These are phyloP conservation scores for Creontiades dilutus DNA, from an alignment of 2,888 invertebrate genomes.

Conservation along the genomic window DNA sequence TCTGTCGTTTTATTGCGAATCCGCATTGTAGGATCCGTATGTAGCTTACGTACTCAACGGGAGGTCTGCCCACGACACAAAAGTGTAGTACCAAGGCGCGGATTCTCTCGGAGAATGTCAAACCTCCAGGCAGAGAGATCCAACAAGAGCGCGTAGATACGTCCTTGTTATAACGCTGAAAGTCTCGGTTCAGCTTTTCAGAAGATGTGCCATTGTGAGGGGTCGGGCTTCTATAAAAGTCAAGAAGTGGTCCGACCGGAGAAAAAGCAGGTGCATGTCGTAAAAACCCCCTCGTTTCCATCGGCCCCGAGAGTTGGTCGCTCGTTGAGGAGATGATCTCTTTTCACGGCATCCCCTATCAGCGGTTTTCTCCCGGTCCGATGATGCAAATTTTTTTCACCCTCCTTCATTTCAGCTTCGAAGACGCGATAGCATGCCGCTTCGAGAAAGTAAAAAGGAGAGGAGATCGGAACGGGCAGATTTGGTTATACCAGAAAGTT, in stretches of 20 bases:
- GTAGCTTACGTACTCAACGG: too few relatives aligned
- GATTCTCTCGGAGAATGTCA: too few relatives aligned
- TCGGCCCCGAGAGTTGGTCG: conserved; percentile 18
- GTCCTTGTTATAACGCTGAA: too few relatives aligned
- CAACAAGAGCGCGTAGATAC: too few relatives aligned
- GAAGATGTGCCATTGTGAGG: background rate
- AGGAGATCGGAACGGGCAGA: background rate
- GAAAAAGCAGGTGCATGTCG: conserved; percentile 3
- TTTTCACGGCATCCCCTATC: background rate
- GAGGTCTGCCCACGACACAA: too few relatives aligned
- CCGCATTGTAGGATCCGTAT: too few relatives aligned
- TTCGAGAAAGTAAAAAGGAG: background rate
- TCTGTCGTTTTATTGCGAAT: too few relatives aligned
- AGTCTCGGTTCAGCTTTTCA: background rate
- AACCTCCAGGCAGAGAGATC: too few relatives aligned
- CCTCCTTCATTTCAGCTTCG: background rate
- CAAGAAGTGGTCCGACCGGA: conserved; percentile 18
- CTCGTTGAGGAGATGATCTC: background rate
- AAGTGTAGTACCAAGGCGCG: too few relatives aligned
- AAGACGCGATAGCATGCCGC: background rate
- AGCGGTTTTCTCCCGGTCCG: background rate
- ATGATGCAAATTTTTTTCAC: background rate
- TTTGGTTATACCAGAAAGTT: background rate
- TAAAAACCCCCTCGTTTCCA: conserved; percentile 18
- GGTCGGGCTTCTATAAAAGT: conserved; percentile 1